Evolutionary conservation across 2,113 vertebrate species (phyloP).

Genomic region (Delphinus delphis): DNA sequence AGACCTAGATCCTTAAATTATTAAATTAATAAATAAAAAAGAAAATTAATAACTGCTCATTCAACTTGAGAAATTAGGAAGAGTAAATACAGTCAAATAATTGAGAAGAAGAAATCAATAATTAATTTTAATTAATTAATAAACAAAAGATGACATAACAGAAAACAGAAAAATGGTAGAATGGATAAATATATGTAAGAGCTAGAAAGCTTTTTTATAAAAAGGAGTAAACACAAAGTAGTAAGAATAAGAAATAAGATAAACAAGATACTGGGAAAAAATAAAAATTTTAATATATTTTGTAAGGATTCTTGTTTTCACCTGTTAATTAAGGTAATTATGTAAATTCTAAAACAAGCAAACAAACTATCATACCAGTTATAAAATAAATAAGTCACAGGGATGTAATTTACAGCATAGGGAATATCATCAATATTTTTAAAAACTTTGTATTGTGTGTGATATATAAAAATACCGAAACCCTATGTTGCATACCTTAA

Average conservation of each 20-base stretch:
- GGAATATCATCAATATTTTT: no score
- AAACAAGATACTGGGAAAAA: not conserved
- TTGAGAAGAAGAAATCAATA: not conserved
- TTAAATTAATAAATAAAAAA: not conserved
- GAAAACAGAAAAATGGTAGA: not conserved
- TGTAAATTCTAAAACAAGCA: not conserved
- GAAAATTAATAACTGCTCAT: not conserved
- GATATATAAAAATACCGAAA: no score
- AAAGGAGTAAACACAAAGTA: not conserved
- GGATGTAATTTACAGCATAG: no score
- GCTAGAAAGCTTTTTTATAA: not conserved
- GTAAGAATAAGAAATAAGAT: not conserved
- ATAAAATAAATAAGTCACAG: no score
- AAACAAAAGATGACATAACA: not conserved
- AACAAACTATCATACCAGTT: no score
- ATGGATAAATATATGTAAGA: not conserved
- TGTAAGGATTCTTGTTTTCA: not conserved
- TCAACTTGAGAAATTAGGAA: not conserved
- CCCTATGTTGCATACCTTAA: no score
- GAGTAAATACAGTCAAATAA: not conserved
- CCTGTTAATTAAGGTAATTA: not conserved
- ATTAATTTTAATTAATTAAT: not conserved
- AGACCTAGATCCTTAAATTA: not conserved
- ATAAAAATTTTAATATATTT: not conserved
- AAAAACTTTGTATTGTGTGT: no score